A percentile compares a stretch with the other conserved stretches of the same genome.
Conservation (phyloP, 2,888 invertebrate genomes). For the Monopis laevigella region DNA sequence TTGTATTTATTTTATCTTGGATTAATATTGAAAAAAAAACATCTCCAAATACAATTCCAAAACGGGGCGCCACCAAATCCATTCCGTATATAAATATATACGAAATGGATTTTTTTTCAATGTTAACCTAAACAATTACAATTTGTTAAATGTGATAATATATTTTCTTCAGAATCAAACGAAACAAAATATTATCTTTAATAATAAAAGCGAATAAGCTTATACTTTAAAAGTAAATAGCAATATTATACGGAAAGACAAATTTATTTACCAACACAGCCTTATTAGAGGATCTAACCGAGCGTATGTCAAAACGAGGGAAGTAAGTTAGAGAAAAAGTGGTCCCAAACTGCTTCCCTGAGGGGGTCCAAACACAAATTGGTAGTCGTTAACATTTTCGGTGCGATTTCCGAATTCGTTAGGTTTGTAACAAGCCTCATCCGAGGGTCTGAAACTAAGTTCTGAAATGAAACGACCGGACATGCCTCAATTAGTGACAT, state of each 20-base stretch:
- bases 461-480: constrained; percentile 44
- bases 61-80: too few relatives aligned
- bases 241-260: not conserved
- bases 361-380: constrained; percentile 44
- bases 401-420: constrained; percentile 57
- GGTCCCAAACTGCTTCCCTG: constrained; percentile 13
- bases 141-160: too few relatives aligned
- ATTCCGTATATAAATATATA: too few relatives aligned
- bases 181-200: too few relatives aligned
- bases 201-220: too few relatives aligned
- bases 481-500: constrained; percentile 53
- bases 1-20: too few relatives aligned
- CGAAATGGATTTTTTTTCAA: too few relatives aligned
- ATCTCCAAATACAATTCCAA: too few relatives aligned
- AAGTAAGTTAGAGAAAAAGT: constrained; percentile 4
- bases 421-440: constrained; percentile 44
- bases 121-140: too few relatives aligned
- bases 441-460: constrained; percentile 8
- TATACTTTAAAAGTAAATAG: too few relatives aligned
- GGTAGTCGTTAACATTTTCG: constrained; percentile 56
- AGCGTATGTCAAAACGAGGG: not conserved
- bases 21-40: too few relatives aligned
- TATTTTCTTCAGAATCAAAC: too few relatives aligned
- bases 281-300: not conserved
- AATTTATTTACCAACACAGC: not conserved